These are phyloP conservation scores for Ictalurus punctatus DNA, from an alignment of 2,113 vertebrate species.

Conservation along the genomic window DNA sequence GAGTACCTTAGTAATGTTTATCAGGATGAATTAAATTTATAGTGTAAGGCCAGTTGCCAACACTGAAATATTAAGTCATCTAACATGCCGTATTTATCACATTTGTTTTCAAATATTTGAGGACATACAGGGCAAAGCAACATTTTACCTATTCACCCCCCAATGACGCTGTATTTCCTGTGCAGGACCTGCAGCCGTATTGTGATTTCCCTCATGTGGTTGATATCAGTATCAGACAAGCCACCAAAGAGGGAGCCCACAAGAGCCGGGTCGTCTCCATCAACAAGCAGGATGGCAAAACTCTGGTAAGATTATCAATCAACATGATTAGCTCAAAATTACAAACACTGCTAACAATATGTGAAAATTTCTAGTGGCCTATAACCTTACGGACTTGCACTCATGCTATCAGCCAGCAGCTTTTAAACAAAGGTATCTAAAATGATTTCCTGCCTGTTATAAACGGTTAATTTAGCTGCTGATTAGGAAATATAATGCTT, in stretches of 20 bases:
- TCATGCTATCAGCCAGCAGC: neutral
- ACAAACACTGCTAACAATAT: neutral
- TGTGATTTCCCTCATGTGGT: constrained; percentile 97
- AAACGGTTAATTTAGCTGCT: neutral
- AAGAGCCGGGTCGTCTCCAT: constrained; percentile 94
- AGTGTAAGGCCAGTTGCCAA: neutral
- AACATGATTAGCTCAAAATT: neutral
- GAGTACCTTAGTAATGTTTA: neutral
- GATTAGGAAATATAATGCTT: neutral
- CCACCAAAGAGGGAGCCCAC: constrained; percentile 83
- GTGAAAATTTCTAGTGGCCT: neutral
- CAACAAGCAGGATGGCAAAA: constrained; percentile 89
- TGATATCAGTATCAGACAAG: constrained; percentile 95
- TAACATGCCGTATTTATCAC: neutral
- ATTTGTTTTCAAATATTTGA: neutral
- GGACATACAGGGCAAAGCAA: neutral
- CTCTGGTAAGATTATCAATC: constrained; percentile 75
- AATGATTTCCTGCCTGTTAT: neutral
- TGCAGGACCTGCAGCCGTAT: constrained; percentile 86
- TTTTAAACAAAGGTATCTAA: neutral
- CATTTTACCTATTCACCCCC: neutral
- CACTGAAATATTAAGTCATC: neutral
- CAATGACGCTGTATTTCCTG: neutral
- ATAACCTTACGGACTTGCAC: neutral
- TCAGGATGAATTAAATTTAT: neutral